Evolutionary conservation across 2,113 vertebrate species (phyloP).

Genomic region (Rhea pennata): DNA sequence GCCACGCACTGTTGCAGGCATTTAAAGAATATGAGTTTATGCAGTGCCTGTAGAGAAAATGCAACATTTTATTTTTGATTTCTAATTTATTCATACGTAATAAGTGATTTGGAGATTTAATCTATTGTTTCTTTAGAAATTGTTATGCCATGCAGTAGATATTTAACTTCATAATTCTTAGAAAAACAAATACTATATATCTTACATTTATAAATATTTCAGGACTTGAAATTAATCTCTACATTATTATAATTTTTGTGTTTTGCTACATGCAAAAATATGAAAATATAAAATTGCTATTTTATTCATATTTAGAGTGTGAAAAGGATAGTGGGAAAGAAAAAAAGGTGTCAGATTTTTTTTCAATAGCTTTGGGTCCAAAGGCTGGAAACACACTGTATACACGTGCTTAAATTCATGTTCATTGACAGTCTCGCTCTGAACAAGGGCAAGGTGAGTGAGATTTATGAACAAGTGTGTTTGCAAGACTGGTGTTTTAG

Average conservation of each 20-base stretch:
- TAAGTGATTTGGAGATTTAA: not conserved
- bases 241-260: not conserved
- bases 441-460: not conserved
- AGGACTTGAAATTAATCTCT: not conserved
- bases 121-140: not conserved
- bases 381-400: not conserved
- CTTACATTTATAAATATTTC: not conserved
- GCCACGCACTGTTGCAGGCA: not conserved
- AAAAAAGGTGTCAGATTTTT: not conserved
- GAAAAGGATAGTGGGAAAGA: not conserved
- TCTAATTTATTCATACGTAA: not conserved
- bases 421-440: not conserved
- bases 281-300: not conserved
- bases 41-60: not conserved
- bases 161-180: not conserved
- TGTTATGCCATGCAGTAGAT: not conserved
- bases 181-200: not conserved
- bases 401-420: not conserved
- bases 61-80: fast-evolving
- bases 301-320: not conserved
- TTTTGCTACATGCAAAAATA: not conserved
- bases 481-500: not conserved
- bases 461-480: not conserved
- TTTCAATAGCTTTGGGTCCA: not conserved
- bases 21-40: not conserved